Evolutionary conservation across 2,888 invertebrate genomes (phyloP).

Genomic region (Falcaria lacertinaria): DNA sequence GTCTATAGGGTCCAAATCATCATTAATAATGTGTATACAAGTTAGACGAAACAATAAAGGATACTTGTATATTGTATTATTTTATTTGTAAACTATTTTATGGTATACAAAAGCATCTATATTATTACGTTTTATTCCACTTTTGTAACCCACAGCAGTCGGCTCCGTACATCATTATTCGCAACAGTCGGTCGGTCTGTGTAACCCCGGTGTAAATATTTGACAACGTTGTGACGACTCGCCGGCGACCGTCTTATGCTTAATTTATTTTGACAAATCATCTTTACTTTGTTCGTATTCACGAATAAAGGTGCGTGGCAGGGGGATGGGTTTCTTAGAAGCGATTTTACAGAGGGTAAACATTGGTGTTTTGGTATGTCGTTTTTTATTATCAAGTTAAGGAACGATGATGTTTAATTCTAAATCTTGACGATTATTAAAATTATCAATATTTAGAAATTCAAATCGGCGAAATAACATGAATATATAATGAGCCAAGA

Average conservation of each 20-base stretch:
- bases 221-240: conserved; percentile 59
- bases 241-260: conserved; percentile 68
- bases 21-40: no score
- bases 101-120: no score
- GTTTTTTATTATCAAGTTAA: not conserved
- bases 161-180: conserved; percentile 42
- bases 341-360: not conserved
- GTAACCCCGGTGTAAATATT: conserved; percentile 65
- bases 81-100: no score
- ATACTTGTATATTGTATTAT: no score
- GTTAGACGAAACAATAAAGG: no score
- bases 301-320: conserved; percentile 40
- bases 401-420: no score
- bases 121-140: no score
- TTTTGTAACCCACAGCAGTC: conserved; percentile 23
- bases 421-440: no score
- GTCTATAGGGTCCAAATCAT: no score
- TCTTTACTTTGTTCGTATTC: conserved; percentile 46
- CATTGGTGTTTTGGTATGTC: not conserved
- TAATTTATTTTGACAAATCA: conserved; percentile 79
- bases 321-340: conserved; percentile 15
- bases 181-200: conserved; percentile 27
- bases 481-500: no score
- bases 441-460: no score
- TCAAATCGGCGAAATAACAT: no score